These are phyloP conservation scores for Bilobella aurantiaca DNA, from an alignment of 1,140 invertebrate species.

Conservation along the genomic window DNA sequence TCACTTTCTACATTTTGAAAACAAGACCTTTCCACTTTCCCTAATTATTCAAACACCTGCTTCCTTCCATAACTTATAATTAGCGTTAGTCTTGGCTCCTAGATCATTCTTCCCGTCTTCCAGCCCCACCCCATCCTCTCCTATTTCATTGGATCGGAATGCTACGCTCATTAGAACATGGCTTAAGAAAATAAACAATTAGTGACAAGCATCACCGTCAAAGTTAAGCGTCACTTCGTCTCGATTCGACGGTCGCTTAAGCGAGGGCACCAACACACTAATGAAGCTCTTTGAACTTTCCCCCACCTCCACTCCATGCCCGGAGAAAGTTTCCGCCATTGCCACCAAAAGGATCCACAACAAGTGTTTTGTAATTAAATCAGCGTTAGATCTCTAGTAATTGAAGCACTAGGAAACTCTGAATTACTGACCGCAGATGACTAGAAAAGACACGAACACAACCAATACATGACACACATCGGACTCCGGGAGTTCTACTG, in stretches of 20 bases:
- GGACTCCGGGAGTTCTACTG: too few species aligned
- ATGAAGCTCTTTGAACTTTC: slow-evolving; percentile 5
- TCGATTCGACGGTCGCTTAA: neutral
- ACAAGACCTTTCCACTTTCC: neutral
- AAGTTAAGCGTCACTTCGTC: slow-evolving; percentile 3
- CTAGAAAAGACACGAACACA: too few species aligned
- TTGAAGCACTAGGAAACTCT: too few species aligned
- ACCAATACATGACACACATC: too few species aligned
- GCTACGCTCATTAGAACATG: neutral
- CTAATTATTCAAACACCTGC: neutral
- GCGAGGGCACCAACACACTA: neutral
- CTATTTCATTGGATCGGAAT: neutral
- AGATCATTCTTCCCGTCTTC: neutral
- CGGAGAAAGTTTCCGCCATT: neutral
- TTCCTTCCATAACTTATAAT: neutral
- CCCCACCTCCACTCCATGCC: neutral
- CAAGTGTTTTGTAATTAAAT: too few species aligned
- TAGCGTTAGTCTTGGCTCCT: too few species aligned
- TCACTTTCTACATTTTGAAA: too few species aligned
- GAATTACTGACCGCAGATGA: too few species aligned
- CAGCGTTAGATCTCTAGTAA: too few species aligned
- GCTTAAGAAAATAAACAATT: neutral
- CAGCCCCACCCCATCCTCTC: neutral
- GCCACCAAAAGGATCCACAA: too few species aligned
- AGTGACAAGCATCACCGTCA: neutral